phyloP scores from a whole-genome alignment of 2,888 invertebrate species.

The Helleia helle region DNA sequence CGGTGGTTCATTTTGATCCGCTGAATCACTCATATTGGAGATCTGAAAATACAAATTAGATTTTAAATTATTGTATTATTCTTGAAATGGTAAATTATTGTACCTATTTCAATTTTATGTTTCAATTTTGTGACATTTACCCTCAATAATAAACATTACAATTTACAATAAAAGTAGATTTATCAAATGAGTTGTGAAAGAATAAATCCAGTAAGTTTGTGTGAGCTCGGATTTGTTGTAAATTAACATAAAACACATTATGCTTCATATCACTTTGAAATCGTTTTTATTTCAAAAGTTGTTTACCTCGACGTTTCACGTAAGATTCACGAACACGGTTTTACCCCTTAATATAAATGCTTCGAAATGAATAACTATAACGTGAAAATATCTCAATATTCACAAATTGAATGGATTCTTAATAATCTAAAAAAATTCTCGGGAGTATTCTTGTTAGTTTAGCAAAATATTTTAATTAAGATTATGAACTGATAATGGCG shows the following conservation, averaged over 20 bases:
- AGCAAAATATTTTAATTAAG: too few species aligned
- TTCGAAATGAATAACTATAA: too few species aligned
- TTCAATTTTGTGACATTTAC: neutral
- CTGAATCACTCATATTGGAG: conserved; percentile 52
- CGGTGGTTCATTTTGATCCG: conserved; percentile 58
- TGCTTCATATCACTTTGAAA: conserved; percentile 7
- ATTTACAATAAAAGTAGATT: neutral
- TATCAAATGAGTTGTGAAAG: neutral
- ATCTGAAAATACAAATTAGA: conserved; percentile 23
- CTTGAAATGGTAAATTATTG: neutral
- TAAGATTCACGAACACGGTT: neutral
- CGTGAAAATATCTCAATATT: too few species aligned
- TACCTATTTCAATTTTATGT: neutral
- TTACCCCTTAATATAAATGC: neutral
- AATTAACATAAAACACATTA: conserved; percentile 15
- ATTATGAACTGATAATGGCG: too few species aligned
- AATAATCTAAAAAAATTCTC: too few species aligned
- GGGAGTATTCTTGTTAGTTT: too few species aligned
- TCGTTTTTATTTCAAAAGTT: conserved; percentile 26
- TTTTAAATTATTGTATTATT: neutral
- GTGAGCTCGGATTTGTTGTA: neutral
- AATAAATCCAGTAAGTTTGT: too few species aligned
- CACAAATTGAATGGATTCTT: too few species aligned
- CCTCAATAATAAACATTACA: neutral
- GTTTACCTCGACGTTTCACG: conserved; percentile 38